Conservation (phyloP, 2,797 vertebrate genomes). For the Anabacerthia variegaticeps region DNA sequence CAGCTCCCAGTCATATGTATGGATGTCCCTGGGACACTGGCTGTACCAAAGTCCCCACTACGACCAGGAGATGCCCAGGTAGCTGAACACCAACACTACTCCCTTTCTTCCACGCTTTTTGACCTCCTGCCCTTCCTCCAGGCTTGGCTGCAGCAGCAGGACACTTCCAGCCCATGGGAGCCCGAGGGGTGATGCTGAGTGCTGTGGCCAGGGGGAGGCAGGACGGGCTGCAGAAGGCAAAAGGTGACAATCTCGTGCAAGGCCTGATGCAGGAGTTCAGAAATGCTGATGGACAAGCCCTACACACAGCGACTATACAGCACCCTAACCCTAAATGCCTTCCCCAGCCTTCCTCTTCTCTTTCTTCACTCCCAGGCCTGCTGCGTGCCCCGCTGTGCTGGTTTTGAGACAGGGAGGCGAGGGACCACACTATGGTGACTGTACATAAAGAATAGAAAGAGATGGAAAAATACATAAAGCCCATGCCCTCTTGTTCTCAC, state of each 20-base stretch:
- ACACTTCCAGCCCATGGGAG: accelerated
- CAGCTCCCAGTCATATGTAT: not conserved
- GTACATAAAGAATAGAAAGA: not conserved
- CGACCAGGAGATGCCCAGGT: not conserved
- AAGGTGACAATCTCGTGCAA: not conserved
- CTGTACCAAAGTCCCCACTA: not conserved
- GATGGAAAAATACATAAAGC: not conserved
- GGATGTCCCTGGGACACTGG: not conserved
- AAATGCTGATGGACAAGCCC: conserved; percentile 13
- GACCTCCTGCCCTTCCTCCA: not conserved
- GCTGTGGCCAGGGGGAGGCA: not conserved
- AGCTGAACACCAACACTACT: not conserved
- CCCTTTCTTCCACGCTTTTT: not conserved
- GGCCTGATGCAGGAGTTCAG: not conserved
- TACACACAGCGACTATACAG: not conserved
- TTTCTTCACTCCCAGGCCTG: not conserved
- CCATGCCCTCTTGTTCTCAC: not conserved
- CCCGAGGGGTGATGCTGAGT: not conserved
- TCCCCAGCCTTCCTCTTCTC: not conserved
- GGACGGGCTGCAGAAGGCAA: not conserved
- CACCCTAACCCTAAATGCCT: not conserved
- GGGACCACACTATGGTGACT: not conserved
- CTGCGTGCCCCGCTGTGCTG: not conserved
- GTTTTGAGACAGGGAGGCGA: not conserved
- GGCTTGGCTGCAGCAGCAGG: not conserved